These are phyloP conservation scores for Neolamprologus sp. DNA, from an alignment of 2,113 vertebrate genomes.

Conservation along the genomic window DNA sequence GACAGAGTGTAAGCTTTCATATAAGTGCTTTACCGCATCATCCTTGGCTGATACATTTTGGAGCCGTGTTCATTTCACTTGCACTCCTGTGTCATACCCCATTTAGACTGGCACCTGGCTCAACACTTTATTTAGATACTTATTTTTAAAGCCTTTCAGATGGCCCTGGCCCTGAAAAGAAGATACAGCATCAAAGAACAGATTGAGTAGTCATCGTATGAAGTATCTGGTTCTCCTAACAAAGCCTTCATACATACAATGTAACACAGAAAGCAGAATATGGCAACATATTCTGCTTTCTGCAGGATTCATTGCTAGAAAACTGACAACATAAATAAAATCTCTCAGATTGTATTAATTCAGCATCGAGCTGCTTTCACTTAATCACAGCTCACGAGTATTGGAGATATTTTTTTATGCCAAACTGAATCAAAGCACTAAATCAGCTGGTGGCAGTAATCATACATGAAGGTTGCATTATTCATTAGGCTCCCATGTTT, in stretches of 20 bases:
- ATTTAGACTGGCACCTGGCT: neutral
- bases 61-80: neutral
- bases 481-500: neutral
- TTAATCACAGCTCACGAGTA: neutral
- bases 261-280: neutral
- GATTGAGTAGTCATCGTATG: neutral
- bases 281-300: neutral
- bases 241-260: neutral
- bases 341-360: neutral
- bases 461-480: neutral
- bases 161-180: neutral
- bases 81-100: neutral
- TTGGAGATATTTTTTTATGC: neutral
- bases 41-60: neutral
- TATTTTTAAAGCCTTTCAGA: neutral
- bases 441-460: neutral
- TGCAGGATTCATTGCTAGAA: neutral
- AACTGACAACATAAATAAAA: neutral
- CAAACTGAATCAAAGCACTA: neutral
- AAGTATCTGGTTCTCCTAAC: neutral
- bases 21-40: neutral
- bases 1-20: neutral
- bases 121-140: neutral
- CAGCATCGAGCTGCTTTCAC: neutral
- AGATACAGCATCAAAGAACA: neutral